phyloP scores from a whole-genome alignment of 1,140 invertebrate species.

The Chelonus insularis region DNA sequence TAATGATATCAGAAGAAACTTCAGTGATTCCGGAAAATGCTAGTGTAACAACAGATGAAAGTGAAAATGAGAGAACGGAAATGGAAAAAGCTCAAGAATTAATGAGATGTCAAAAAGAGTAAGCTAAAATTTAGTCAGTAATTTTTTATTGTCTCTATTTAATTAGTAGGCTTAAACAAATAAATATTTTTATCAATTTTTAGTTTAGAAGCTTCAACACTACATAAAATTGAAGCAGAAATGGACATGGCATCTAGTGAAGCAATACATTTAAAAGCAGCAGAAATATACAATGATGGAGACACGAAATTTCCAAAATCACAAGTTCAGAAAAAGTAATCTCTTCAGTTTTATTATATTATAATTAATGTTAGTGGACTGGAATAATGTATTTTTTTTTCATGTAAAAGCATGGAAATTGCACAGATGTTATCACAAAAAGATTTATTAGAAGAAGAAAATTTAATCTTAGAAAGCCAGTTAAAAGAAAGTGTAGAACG shows the following conservation, averaged over 20 bases:
- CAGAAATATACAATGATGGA: conserved; percentile 44
- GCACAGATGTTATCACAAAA: no score
- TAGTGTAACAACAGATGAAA: conserved; percentile 36
- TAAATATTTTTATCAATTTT: no score
- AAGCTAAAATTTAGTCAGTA: no score
- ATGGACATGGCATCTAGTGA: conserved; percentile 30
- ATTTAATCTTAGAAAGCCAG: no score
- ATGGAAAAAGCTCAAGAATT: no score
- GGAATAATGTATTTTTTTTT: not conserved
- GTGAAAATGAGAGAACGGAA: no score
- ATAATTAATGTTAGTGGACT: conserved; percentile 5
- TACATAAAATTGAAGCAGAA: conserved; percentile 41
- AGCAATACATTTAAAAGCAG: conserved; percentile 32
- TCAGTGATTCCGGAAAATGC: conserved; percentile 28
- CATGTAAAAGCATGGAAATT: conserved; percentile 48
- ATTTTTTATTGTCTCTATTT: no score
- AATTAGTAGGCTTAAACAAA: no score
- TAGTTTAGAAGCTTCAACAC: conserved; percentile 37
- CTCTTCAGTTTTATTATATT: conserved; percentile 7
- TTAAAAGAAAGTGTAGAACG: conserved; percentile 37
- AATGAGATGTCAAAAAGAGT: no score
- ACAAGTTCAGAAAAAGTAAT: conserved; percentile 34
- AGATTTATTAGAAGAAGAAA: no score
- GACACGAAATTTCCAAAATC: conserved; percentile 38
- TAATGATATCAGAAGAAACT: conserved; percentile 26